These are phyloP conservation scores for Patella caerulea DNA, from an alignment of 2,888 invertebrate species.

Conservation along the genomic window DNA sequence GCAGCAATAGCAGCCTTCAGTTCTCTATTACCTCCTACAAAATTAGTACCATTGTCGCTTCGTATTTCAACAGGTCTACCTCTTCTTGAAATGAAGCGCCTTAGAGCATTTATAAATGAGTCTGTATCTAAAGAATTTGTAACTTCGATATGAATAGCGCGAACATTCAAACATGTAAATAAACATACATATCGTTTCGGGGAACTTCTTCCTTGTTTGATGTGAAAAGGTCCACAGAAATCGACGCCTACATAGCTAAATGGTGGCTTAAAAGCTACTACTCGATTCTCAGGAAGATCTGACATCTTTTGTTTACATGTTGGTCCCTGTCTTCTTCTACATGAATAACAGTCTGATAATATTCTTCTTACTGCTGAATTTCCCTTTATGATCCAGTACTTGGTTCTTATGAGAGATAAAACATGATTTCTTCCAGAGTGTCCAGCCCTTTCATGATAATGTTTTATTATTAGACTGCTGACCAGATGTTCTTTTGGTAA, in stretches of 20 bases:
- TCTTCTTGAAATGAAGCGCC: conserved; percentile 30
- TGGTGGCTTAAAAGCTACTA: conserved; percentile 24
- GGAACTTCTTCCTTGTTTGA: conserved; percentile 22
- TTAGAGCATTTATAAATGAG: conserved; percentile 31
- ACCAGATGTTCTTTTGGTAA: conserved; percentile 17
- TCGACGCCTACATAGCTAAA: conserved; percentile 22
- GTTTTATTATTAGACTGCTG: conserved; percentile 12
- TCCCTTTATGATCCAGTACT: not conserved
- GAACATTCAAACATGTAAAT: conserved; percentile 29
- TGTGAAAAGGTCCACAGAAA: conserved; percentile 27
- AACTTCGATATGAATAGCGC: conserved; percentile 22
- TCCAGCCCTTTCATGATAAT: conserved; percentile 4
- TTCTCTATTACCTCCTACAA: conserved; percentile 23
- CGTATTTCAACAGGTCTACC: conserved; percentile 26
- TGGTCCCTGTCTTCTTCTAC: not conserved
- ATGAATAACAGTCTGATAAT: not conserved
- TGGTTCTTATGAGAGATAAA: not conserved
- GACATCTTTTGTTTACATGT: conserved; percentile 24
- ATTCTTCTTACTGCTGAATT: not conserved
- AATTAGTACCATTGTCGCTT: conserved; percentile 33
- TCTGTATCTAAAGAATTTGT: conserved; percentile 25
- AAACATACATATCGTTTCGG: conserved; percentile 28
- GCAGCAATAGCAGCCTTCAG: conserved; percentile 22
- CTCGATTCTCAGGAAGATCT: conserved; percentile 20
- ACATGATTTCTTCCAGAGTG: not conserved